Base-by-base conservation (phyloP, 2,113 vertebrate genomes). In the Misgurnus anguillicaudatus region DNA sequence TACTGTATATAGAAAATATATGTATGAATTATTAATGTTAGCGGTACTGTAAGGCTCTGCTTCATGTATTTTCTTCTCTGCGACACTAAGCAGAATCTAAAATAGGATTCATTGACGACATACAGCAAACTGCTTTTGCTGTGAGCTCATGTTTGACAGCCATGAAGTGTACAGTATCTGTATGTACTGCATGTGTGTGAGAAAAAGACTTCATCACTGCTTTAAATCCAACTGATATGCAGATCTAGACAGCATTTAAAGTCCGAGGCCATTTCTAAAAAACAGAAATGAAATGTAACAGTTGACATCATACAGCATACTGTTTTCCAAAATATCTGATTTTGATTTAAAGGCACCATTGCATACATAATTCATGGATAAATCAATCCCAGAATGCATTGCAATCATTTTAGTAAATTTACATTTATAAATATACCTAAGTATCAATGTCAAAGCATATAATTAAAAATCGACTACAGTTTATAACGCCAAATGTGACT, bases 91-190 rank as follows among this genome's bases (percentile, higher is more conserved):
- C 17, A 51, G 41, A 42, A 51, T 63, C 47, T 57, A 70, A 77
- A 82, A 67, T 75, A 65, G 77, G 80, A 85, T 85, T 76, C 84
- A 80, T 77, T 87, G 88, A 87, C 82, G 92, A 90, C 89, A 55
- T 9, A 57, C 48, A 38, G 66, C 6, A 51, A 42, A 36, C 64
- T 68, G 76, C 78, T 83, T 31, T 71, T 84, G 82, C 85, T 81
- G 78, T 87, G 82, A 86, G 82, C 62, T 77, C 66, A 81, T 67
- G 72, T 4, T 57, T 72, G 47, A 51, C 13, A 77, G 60, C 63
- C 24, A 77, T 77, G 9, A 82, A 72, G 80, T 72, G 76, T 66
- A 14, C 82, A 82, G 79, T 38, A 42, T 63, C 61, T 70, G 53
- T 53, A 21, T 42, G 68, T 47, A 19, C 17, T 48, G 61, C 58